Base-by-base conservation (phyloP, 2,113 vertebrate genomes). In the Platichthys flesus region DNA sequence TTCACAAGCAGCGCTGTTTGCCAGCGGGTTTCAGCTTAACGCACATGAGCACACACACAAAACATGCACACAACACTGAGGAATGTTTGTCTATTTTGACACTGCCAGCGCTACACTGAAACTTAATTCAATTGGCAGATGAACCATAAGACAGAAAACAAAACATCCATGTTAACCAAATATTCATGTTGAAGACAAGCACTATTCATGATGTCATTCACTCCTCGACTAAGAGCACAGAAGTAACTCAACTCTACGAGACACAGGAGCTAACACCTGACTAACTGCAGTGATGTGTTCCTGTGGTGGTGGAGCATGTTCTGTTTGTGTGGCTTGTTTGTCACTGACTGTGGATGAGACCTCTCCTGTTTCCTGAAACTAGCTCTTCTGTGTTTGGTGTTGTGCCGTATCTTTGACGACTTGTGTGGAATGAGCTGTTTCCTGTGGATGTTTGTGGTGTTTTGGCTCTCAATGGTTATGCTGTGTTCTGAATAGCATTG, bases 221-320 rank as follows among this genome's bases (percentile, higher is more conserved):
- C 51, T 42, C 3, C 13, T 42, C 2, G 40, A 42, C 9, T 42
- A 12, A 42, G 40, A 42, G 10, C 10, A 10, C 7, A 54, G 2
- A 54, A n/a, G 9, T 54, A 54, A 54, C 49, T 18, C 49, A 21
- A 54, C 40, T 42, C 51, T 9, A 54, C 4, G 55, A 10, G 55
- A 57, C 4, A 59, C 71, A 51, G 51, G 20, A 45, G 55, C 67
- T 18, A 67, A 64, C 63, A 49, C 72, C 67, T 63, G 59, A 57
- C 51, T 40, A 8, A 28, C 10, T 47, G 57, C 66, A 60, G 47
- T 77, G 42, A 62, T 84, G 31, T 84, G 79, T 82, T 16, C 37
- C 69, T 35, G 83, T 86, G 66, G 72, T 81, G 58, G 47, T 80
- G 79, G 90, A 76, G 90, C 87, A 87, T 90, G 89, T 79, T 88